phyloP scores from a whole-genome alignment of 2,888 invertebrate genomes.

The Eupithecia subfuscata region DNA sequence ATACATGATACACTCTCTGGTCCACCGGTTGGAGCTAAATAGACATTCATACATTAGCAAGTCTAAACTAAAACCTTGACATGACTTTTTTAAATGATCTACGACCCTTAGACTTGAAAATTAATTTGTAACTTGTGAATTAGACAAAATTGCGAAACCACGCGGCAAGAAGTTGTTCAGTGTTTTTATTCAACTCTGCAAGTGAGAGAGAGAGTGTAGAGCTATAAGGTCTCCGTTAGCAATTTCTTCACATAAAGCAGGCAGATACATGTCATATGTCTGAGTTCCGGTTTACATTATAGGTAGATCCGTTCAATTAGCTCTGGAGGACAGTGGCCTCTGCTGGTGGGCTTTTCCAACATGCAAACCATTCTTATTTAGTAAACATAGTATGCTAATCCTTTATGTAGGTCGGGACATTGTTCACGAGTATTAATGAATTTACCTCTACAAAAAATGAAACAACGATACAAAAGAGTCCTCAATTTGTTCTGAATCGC shows the following conservation, averaged over 20 bases:
- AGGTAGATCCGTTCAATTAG: background rate
- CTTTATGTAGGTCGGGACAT: background rate
- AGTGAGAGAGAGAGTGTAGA: background rate
- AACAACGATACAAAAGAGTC: conserved; percentile 72
- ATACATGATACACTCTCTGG: conserved; percentile 89
- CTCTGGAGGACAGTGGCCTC: background rate
- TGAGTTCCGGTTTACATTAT: background rate
- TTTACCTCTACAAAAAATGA: conserved; percentile 52
- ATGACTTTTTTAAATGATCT: background rate
- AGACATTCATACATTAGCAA: conserved; percentile 27
- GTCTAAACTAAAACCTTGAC: background rate
- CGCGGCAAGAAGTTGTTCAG: background rate
- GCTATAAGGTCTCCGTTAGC: background rate
- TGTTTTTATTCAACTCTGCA: background rate
- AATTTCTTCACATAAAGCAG: background rate
- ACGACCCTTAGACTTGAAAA: too few species aligned
- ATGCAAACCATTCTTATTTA: background rate
- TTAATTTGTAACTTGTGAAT: too few species aligned
- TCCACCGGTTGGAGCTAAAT: conserved; percentile 88
- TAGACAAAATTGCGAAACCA: too few species aligned
- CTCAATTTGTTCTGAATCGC: conserved; percentile 79
- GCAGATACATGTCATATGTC: background rate
- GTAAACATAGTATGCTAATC: conserved; percentile 8
- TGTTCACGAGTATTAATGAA: conserved; percentile 1
- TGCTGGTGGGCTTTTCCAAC: background rate